Evolutionary conservation across 2,888 invertebrate genomes (phyloP), one percentile per base, ranked within the genome.

Genomic region (Siphlonurus alternatus): DNA sequence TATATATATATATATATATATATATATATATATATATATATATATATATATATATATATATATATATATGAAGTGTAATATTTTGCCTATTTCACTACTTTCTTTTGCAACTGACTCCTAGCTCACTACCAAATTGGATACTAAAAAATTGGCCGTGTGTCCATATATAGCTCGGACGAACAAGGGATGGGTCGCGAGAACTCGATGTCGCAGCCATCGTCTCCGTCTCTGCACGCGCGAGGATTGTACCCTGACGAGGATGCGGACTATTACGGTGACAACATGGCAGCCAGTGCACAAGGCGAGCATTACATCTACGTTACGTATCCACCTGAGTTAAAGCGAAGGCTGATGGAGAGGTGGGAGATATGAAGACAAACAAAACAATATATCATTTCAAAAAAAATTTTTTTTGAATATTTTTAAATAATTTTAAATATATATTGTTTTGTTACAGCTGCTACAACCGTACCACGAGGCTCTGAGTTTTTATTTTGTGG

Each of bases 241-340:
- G 65, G 62, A 20, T 59, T 25, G 25, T 64, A 63, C 60, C 23
- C 60, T 2, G 62, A 59, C n/a, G 65, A 61, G 25, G 60, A 56
- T 19, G 54, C 56, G 2, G 62, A 20, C 23, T 62, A 60, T 25
- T 51, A 38, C 18, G 62, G 38, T 61, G 56, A 56, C 19, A 56
- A 56, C 56, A 10, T 38, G 38, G 38, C 38, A 10, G 38, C 38
- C 15, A 38, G 38, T 38, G 38, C 69, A 20, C 70, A 70, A 62
- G 71, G 70, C 66, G 77, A 77, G 68, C 87, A 87, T 74, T 91
- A 90, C 76, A 90, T 91, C 72, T 91, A 90, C 76, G 90, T 90
- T 70, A 88, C 89, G 63, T 91, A 90, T 80, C 91, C 91, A 69
- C 89, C 89, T 53, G 90, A 91, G 76, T 80, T 91, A 67, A 90